Evolutionary conservation across 1,140 invertebrate species (phyloP), one percentile per base, ranked within the genome.

Genomic region (Bathynomus jamesi): DNA sequence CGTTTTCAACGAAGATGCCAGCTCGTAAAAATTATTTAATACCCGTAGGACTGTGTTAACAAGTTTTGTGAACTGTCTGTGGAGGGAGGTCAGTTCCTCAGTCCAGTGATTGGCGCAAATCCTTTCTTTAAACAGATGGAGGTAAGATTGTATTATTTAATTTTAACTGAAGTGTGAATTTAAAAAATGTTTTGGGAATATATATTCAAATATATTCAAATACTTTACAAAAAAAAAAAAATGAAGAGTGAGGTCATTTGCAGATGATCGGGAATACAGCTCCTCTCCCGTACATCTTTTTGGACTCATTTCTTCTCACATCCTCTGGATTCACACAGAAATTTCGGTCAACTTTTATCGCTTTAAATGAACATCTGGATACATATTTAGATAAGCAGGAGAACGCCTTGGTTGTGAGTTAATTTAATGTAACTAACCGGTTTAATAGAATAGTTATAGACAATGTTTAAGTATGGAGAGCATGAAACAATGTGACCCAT

Each of bases 321-420:
- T 80, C 83, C 0, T 85, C 87, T 5, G 87, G 87, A 3, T 64
- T 78, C 8, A 77, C 85, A 4, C 94, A 97, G 81, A 87, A 89
- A 0, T 85, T 96, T 32, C 87, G 92, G 29, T 97, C 93, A 81
- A 90, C 90, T 70, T 89, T 97, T 79, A 83, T 98, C n/a, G 94
- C 97, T 80, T 88, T 98, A 53, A 92, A 95, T 78, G 95, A 98
- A 81, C 95, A 97, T 83, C 86, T 95, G 75, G 95, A 98, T 80
- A 97, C 93, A 0, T 96, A 94, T 80, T 88, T 94, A 73, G 94
- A 97, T 82, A 89, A 92, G 71, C 90, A 92, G 76, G 94, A 97
- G 80, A 92, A 95, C 78, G 90, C 91, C 1, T 85, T 91, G 31
- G 92, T 96, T 87, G 94, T 96, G 81, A 80, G 79, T 70, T 40